phyloP scores from a whole-genome alignment of 2,888 invertebrate genomes.

The Drosophila longiperda region DNA sequence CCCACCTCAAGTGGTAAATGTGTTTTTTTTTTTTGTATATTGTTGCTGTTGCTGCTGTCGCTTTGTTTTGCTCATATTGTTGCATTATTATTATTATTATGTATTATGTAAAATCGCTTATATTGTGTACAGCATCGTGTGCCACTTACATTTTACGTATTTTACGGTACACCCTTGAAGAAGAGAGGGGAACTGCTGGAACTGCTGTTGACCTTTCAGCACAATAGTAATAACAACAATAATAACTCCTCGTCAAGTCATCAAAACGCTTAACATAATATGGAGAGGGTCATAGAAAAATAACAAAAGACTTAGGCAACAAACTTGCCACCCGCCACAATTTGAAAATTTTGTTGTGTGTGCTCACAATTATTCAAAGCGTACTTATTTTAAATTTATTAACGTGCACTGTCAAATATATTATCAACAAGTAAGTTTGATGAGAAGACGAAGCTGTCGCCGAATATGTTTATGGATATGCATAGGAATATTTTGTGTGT shows the following conservation, averaged over 20 bases:
- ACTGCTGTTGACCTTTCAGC: constrained; percentile 74
- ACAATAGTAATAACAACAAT: constrained; percentile 45
- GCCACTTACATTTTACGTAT: constrained; percentile 60
- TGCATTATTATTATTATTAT: constrained; percentile 64
- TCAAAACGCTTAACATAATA: constrained; percentile 51
- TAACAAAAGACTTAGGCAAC: constrained; percentile 79
- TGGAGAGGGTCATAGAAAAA: constrained; percentile 55
- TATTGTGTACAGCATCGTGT: constrained; percentile 69
- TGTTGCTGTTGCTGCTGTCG: constrained; percentile 30
- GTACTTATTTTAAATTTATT: constrained; percentile 54
- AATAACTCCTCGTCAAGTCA: constrained; percentile 22
- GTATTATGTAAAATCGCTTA: constrained; percentile 75
- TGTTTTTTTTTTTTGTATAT: constrained; percentile 44
- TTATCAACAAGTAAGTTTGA: constrained; percentile 42
- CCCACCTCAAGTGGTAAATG: constrained; percentile 71
- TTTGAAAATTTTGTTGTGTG: constrained; percentile 48
- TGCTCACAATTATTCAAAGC: constrained; percentile 52
- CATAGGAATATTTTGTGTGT: constrained; percentile 22
- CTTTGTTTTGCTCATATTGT: constrained; percentile 64
- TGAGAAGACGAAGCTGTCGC: constrained; percentile 9
- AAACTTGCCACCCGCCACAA: constrained; percentile 54
- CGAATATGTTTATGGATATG: constrained; percentile 18
- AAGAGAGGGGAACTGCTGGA: constrained; percentile 28
- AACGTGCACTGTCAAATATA: constrained; percentile 47
- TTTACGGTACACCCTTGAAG: background rate